These are phyloP conservation scores for Prunella fulvescens DNA, from an alignment of 2,113 vertebrate genomes.

Conservation along the genomic window DNA sequence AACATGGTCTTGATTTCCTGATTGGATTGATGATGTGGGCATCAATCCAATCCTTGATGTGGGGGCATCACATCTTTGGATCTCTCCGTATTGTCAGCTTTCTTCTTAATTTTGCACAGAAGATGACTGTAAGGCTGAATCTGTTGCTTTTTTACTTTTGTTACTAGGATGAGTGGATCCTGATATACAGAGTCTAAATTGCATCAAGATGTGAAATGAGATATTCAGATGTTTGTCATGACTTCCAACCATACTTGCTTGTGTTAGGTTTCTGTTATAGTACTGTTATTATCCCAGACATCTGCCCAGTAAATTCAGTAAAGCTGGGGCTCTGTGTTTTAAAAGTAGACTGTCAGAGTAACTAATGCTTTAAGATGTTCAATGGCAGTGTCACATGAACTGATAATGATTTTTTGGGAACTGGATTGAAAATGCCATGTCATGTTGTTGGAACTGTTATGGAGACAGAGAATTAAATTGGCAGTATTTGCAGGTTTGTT, in stretches of 20 bases:
- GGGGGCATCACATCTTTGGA: not conserved
- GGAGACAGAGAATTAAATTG: not conserved
- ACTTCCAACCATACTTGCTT: not conserved
- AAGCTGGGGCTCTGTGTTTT: not conserved
- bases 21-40: not conserved
- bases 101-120: not conserved
- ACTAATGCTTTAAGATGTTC: not conserved
- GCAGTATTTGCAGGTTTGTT: not conserved
- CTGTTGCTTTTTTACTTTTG: not conserved
- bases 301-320: not conserved
- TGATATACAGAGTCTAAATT: not conserved
- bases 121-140: not conserved
- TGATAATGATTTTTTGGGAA: not conserved
- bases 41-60: too few relatives aligned
- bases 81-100: not conserved
- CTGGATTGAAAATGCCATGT: not conserved
- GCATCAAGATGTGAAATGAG: not conserved
- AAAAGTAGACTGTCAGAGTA: not conserved
- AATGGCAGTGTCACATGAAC: not conserved
- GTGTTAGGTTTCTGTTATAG: not conserved
- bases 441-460: not conserved
- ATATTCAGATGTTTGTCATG: not conserved
- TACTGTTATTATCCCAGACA: not conserved
- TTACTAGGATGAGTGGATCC: not conserved
- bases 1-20: not conserved